Conservation (phyloP, 2,888 invertebrate species). For the Xestia xanthographa region DNA sequence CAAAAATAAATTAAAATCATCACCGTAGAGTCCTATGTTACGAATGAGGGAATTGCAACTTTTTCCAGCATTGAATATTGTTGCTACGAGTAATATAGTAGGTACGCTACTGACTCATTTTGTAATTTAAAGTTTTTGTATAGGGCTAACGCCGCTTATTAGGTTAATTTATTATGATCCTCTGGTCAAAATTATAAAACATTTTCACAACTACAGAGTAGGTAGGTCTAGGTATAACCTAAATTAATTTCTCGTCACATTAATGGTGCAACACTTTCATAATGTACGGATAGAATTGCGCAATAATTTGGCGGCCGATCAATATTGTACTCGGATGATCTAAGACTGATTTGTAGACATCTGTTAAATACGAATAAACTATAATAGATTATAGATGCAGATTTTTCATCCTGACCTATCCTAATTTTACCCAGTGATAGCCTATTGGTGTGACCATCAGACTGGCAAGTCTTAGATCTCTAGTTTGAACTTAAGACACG, state of each 20-base stretch:
- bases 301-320: constrained; percentile 10
- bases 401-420: neutral
- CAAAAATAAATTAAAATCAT: neutral
- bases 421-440: neutral
- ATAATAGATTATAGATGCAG: neutral
- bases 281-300: constrained; percentile 12
- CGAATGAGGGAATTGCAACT: neutral
- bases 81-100: neutral
- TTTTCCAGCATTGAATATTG: neutral
- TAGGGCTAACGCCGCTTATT: neutral
- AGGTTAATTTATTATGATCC: neutral
- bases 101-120: neutral
- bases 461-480: too few relatives aligned
- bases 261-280: constrained; percentile 16
- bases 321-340: neutral
- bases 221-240: too few relatives aligned
- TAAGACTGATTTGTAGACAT: neutral
- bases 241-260: neutral
- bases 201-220: neutral
- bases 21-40: neutral
- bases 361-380: neutral
- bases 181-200: neutral
- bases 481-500: too few relatives aligned
- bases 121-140: neutral
- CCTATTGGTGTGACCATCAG: too few relatives aligned